phyloP scores from a whole-genome alignment of 2,113 vertebrate species.

The Cygnus atratus region DNA sequence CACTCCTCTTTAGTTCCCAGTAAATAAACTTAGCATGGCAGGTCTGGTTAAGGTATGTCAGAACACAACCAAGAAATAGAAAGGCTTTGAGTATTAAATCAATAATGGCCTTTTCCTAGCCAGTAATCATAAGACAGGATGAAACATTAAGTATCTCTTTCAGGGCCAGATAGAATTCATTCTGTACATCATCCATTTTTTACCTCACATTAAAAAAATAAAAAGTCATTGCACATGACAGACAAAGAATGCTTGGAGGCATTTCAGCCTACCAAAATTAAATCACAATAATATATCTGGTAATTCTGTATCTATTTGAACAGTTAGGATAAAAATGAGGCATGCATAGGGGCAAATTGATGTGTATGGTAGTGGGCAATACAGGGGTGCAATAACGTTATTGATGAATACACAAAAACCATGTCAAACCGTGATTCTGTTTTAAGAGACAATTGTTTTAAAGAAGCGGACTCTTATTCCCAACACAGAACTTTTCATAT shows the following conservation, averaged over 20 bases:
- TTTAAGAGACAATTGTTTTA: neutral
- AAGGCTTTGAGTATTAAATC: slow-evolving; percentile 57
- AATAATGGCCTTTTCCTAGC: slow-evolving; percentile 46
- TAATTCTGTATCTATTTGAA: neutral
- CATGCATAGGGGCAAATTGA: neutral
- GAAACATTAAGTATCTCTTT: slow-evolving; percentile 50
- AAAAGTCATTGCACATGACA: neutral
- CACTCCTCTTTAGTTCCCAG: neutral
- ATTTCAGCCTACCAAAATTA: neutral
- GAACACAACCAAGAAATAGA: slow-evolving; percentile 53
- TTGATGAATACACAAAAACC: neutral
- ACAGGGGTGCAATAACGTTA: neutral
- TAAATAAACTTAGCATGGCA: slow-evolving; percentile 59
- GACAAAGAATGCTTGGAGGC: neutral
- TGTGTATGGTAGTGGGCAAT: neutral
- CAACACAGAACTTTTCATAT: neutral
- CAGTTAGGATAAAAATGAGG: neutral
- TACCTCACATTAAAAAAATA: slow-evolving; percentile 2
- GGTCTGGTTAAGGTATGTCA: slow-evolving; percentile 35
- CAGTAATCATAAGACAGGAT: slow-evolving; percentile 49
- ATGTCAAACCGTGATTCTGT: neutral
- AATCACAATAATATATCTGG: neutral
- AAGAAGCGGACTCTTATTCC: neutral
- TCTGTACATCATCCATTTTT: slow-evolving; percentile 26
- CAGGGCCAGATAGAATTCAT: slow-evolving; percentile 24